Evolutionary conservation across 2,113 vertebrate genomes (phyloP).

Genomic region (Amphilophus citrinellus): DNA sequence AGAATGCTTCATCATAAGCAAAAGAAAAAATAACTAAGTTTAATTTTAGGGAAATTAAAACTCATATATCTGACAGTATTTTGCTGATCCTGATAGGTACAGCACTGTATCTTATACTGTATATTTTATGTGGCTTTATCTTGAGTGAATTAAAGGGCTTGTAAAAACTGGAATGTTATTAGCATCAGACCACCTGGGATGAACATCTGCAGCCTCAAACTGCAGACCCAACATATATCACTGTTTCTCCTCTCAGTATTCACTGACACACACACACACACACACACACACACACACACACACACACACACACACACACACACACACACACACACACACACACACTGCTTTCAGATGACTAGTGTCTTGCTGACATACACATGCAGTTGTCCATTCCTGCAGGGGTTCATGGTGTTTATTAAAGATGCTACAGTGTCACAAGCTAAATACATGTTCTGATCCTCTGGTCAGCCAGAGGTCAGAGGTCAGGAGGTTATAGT

Average conservation of each 20-base stretch:
- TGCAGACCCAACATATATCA: constrained; percentile 61
- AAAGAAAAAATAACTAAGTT: not conserved
- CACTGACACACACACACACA: constrained; percentile 33
- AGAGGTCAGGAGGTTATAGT: constrained; percentile 51
- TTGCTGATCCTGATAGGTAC: not conserved
- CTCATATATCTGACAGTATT: not conserved
- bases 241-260: constrained; percentile 37
- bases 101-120: constrained; percentile 9
- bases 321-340: constrained; percentile 6
- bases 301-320: too few species aligned
- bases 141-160: constrained; percentile 67
- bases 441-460: constrained; percentile 60
- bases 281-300: rapidly evolving
- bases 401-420: constrained; percentile 26
- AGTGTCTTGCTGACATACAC: constrained; percentile 41
- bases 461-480: constrained; percentile 37
- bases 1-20: not conserved
- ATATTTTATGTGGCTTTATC: constrained; percentile 56
- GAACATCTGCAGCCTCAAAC: constrained; percentile 72
- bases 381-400: constrained; percentile 14
- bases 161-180: constrained; percentile 65
- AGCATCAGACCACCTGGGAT: constrained; percentile 70
- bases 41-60: not conserved
- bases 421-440: constrained; percentile 33
- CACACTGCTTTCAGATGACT: constrained; percentile 20